Evolutionary conservation across 2,797 vertebrate genomes (phyloP).

Genomic region (Amniataba percoides): DNA sequence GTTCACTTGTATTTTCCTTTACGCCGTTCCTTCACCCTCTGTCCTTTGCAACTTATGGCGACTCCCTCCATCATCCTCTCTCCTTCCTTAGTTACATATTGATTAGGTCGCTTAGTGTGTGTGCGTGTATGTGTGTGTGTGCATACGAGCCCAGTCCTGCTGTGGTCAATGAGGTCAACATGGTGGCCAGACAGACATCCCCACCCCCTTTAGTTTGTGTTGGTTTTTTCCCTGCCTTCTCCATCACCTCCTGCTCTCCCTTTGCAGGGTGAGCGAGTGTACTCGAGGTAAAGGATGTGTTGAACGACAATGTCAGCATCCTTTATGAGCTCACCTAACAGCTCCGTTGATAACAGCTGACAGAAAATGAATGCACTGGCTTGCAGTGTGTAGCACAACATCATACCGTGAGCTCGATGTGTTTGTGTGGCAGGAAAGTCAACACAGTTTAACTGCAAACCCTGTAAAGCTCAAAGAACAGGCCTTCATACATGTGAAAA

Average conservation of each 20-base stretch:
- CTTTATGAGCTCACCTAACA: constrained; percentile 1
- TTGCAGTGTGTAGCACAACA: background rate
- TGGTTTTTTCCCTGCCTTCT: constrained; percentile 29
- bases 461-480: background rate
- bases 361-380: constrained; percentile 10
- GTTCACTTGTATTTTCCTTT: constrained; percentile 24
- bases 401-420: constrained; percentile 4
- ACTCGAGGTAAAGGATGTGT: constrained; percentile 19
- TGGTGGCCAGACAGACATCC: constrained; percentile 75
- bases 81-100: constrained; percentile 74
- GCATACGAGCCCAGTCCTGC: constrained; percentile 45
- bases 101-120: constrained; percentile 63
- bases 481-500: background rate
- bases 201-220: constrained; percentile 37
- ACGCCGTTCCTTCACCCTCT: constrained; percentile 30
- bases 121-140: constrained; percentile 19
- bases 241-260: constrained; percentile 39
- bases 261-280: constrained; percentile 29
- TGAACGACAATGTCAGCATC: constrained; percentile 23
- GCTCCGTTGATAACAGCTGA: constrained; percentile 10
- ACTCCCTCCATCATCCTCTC: constrained; percentile 41
- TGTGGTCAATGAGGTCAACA: constrained; percentile 79
- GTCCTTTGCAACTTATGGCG: constrained; percentile 37
- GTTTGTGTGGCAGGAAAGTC: background rate
- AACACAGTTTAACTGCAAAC: background rate